Conservation (phyloP, 2,888 invertebrate genomes). For the Desoria tigrina region DNA sequence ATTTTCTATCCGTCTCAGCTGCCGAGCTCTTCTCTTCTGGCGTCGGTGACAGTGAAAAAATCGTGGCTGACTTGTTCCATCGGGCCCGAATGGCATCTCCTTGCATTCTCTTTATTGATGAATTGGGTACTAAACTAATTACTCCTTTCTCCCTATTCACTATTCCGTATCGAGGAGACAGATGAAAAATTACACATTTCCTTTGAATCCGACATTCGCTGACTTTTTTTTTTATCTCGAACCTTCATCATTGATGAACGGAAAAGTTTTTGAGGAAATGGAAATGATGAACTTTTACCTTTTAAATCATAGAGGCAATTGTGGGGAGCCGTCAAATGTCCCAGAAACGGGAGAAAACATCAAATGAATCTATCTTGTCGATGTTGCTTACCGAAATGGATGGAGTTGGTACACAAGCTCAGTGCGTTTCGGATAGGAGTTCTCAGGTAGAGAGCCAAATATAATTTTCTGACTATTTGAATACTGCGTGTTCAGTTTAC, state of each 20-base stretch:
- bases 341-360: slow-evolving; percentile 46
- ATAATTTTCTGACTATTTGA: no score
- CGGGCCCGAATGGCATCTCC: slow-evolving; percentile 65
- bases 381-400: slow-evolving; percentile 69
- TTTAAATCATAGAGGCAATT: slow-evolving; percentile 55
- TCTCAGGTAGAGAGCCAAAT: not conserved
- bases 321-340: slow-evolving; percentile 56
- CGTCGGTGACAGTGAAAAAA: slow-evolving; percentile 67
- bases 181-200: no score
- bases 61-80: slow-evolving; percentile 63
- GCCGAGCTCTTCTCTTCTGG: slow-evolving; percentile 68
- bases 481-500: no score
- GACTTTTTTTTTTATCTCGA: no score
- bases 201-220: no score
- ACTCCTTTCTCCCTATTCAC: slow-evolving; percentile 15
- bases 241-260: no score
- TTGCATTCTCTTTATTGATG: slow-evolving; percentile 66
- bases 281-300: no score
- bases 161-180: no score
- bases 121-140: slow-evolving; percentile 60
- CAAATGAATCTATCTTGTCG: slow-evolving; percentile 63
- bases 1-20: slow-evolving; percentile 64
- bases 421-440: not conserved
- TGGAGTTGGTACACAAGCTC: slow-evolving; percentile 61
- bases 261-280: no score